These are phyloP conservation scores for Coenonympha glycerion DNA, from an alignment of 2,888 invertebrate genomes.

Conservation along the genomic window DNA sequence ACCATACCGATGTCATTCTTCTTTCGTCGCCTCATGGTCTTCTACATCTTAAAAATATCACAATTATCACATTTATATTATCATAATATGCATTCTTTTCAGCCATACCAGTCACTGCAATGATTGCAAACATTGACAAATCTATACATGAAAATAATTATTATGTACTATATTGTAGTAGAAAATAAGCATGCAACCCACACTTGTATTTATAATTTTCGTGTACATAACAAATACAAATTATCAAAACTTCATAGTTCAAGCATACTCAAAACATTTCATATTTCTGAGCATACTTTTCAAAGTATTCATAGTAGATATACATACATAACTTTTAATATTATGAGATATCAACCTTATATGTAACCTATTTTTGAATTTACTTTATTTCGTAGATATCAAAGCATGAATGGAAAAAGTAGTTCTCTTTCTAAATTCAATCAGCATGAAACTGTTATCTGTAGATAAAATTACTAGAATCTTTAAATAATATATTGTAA, in stretches of 20 bases:
- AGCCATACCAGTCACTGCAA: constrained; percentile 21
- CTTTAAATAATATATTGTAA: neutral
- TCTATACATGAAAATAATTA: neutral
- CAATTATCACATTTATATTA: constrained; percentile 16
- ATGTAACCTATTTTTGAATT: neutral
- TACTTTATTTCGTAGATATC: neutral
- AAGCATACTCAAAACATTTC: constrained; percentile 20
- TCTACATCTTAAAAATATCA: constrained; percentile 25
- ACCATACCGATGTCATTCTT: constrained; percentile 42
- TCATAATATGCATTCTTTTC: constrained; percentile 22
- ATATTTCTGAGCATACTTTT: neutral
- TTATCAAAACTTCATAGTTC: constrained; percentile 14
- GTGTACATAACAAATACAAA: constrained; percentile 10
- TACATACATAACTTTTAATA: neutral
- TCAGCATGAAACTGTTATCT: neutral
- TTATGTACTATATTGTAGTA: too few species aligned
- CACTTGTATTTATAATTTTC: constrained; percentile 13
- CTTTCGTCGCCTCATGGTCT: constrained; percentile 32
- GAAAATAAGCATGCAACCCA: constrained; percentile 12
- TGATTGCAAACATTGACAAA: constrained; percentile 11
- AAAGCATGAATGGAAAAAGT: too few species aligned
- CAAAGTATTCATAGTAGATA: neutral
- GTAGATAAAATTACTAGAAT: too few species aligned
- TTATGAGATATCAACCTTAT: neutral
- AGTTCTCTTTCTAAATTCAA: too few species aligned